Evolutionary conservation across 2,888 invertebrate genomes (phyloP), one percentile per base, ranked within the genome.

Genomic region (Smittia sp.): DNA sequence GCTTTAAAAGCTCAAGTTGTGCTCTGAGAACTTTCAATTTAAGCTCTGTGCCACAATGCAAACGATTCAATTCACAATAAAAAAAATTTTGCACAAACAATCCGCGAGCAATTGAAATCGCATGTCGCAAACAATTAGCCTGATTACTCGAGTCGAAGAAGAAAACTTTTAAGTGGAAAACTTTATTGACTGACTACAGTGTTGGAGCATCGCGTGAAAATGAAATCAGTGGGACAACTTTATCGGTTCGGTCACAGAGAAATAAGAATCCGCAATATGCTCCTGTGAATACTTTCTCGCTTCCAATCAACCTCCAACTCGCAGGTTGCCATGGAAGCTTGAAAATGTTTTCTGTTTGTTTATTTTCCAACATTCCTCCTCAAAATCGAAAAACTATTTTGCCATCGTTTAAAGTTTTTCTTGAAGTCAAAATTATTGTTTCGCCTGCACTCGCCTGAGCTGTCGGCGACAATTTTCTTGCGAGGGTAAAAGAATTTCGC

Each of bases 341-440:
- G 13, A 58, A 20, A 13, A 20, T 9, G 9, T 58, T 22, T 22
- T 20, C 22, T 58, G 58, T 58, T 58, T 58, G 18, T 58, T 58
- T 58, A 58, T 58, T 58, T 22, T 20, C 22, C 22, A 18, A 58
- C 58, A 58, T 58, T 58, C 58, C n/a, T n/a, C n/a, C 58, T 58
- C 13, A 22, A 58, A 58, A 58, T 58, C 22, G 18, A 9, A 22
- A 58, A 58, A 58, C 22, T 58, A 18, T 58, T 22, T 58, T 58
- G 6, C 13, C 22, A 11, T 58, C 22, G 58, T 58, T 18, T 22
- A 58, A 46, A 58, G 9, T 58, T 52, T n/a, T n/a, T 46, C n/a
- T 46, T 15, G 46, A 32, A 32, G 32, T 32, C 32, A 9, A 32
- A 32, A 32, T 32, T 32, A 32, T 46, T n/a, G 11, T 46, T 46